Base-by-base conservation (phyloP, 37 sponge, comb jelly and placozoan genomes). In the Bolinopsis microptera region DNA sequence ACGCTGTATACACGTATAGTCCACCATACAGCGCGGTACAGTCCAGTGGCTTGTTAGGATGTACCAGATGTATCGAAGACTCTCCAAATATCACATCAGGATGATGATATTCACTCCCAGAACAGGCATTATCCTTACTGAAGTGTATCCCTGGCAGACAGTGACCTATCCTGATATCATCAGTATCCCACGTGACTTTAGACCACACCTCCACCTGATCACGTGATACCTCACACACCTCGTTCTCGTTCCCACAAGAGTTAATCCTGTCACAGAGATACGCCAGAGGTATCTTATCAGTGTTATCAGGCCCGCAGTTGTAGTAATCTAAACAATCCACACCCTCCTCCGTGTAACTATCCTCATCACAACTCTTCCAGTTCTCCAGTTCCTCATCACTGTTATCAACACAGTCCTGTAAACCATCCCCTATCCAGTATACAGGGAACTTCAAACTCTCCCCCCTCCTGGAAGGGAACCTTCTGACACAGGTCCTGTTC, bases 241-340 rank as follows among this genome's bases (percentile, higher is more conserved):
- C 31, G 31, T 28, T 28, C 75, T 72, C 75, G 31, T 28, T 72
- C 31, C 31, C 75, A 72, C 75, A 72, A 2, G 26, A 30, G 75
- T n/a, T 30, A 23, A 72, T 72, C 75, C 75, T 28, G 31, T 72
- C 75, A 28, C 75, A 72, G 5, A 72, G 75, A 28, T 72, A 72
- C 5, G 61, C 61, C 5, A 48, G 61, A 5, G 5, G 61, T 5
- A 48, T 48, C 5, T 18, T 48, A 8, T 72, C 75, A n/a, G 3
- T 72, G 26, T 72, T n/a, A n/a, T 72, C 75, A 30, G 31, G 75
- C 2, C 75, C 75, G 18, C 75, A 72, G 5, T 28, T 72, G 75
- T 30, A 72, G 31, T 30, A 30, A n/a, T 72, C 75, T 28, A n/a
- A 30, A 72, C 75, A 72, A n/a, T 72, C 31, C 13, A 30, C n/a